Evolutionary conservation across 1,140 invertebrate genomes (phyloP).

Genomic region (Oryzaephilus surinamensis): DNA sequence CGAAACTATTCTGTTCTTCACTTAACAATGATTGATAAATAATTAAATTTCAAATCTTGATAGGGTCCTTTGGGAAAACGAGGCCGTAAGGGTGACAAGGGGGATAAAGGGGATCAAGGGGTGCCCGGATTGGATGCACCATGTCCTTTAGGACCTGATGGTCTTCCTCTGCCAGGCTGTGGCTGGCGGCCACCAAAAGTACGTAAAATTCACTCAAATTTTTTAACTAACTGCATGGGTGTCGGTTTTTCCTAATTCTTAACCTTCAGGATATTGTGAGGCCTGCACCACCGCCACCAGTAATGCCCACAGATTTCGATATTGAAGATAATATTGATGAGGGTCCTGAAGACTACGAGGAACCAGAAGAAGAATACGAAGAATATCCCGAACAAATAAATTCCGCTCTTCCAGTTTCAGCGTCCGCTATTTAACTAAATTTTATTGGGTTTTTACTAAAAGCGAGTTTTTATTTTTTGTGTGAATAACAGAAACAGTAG

Average conservation of each 20-base stretch:
- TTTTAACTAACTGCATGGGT: slow-evolving; percentile 15
- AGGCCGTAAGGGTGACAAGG: slow-evolving; percentile 82
- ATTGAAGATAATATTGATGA: slow-evolving; percentile 35
- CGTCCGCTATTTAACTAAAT: slow-evolving; percentile 31
- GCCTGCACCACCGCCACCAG: slow-evolving; percentile 28
- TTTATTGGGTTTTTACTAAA: too few species aligned
- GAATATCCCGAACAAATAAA: slow-evolving; percentile 42
- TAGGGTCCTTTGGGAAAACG: slow-evolving; percentile 80
- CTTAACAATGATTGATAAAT: background rate
- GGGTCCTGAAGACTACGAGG: slow-evolving; percentile 39
- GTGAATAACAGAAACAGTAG: too few species aligned
- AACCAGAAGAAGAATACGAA: slow-evolving; percentile 43
- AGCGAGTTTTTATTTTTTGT: too few species aligned
- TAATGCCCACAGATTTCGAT: slow-evolving; percentile 32
- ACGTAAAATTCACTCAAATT: slow-evolving; percentile 15
- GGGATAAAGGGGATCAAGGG: slow-evolving; percentile 88
- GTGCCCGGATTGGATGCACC: slow-evolving; percentile 94
- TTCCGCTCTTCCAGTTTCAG: slow-evolving; percentile 28
- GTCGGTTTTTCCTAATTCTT: slow-evolving; percentile 18
- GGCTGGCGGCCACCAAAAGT: slow-evolving; percentile 85
- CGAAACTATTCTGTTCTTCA: background rate
- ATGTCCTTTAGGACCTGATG: slow-evolving; percentile 88
- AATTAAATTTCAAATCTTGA: too few species aligned
- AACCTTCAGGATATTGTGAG: slow-evolving; percentile 29
- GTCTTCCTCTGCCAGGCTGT: slow-evolving; percentile 87